Percentiles rank a stretch among this genome's conserved stretches.
Conservation (phyloP, 2,797 vertebrate species). For the Hippoglossus hippoglossus region DNA sequence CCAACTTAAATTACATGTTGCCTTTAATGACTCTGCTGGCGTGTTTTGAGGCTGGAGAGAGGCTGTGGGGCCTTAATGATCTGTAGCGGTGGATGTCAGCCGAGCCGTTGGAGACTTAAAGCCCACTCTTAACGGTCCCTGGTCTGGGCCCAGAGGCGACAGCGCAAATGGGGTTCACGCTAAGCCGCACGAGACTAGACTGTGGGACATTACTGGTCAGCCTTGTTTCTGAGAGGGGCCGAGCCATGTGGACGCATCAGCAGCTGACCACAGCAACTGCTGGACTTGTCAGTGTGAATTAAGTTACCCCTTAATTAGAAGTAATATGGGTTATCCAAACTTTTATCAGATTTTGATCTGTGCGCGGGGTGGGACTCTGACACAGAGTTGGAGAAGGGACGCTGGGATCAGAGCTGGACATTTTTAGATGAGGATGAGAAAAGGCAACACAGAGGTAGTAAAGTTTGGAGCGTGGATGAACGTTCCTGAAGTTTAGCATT, state of each 20-base stretch:
- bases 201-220: constrained; percentile 61
- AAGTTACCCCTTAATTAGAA: constrained; percentile 88
- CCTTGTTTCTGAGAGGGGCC: constrained; percentile 43
- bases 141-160: constrained; percentile 86
- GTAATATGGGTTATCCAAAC: constrained; percentile 86
- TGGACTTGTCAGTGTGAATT: constrained; percentile 88
- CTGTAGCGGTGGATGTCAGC: constrained; percentile 87
- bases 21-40: constrained; percentile 86
- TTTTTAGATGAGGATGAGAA: constrained; percentile 40
- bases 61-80: constrained; percentile 91
- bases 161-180: constrained; percentile 80
- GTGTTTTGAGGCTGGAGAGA: constrained; percentile 75
- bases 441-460: constrained; percentile 47
- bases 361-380: constrained; percentile 62
- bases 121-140: constrained; percentile 85
- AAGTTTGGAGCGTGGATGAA: constrained; percentile 49
- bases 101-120: constrained; percentile 87
- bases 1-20: constrained; percentile 93
- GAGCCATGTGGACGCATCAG: constrained; percentile 81
- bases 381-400: constrained; percentile 47
- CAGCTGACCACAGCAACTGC: constrained; percentile 85
- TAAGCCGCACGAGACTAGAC: constrained; percentile 67
- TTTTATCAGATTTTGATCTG: constrained; percentile 76
- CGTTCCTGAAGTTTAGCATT: constrained; percentile 50
- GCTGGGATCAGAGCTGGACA: constrained; percentile 43